Evolutionary conservation across 2,888 invertebrate species (phyloP).

Genomic region (Lutraria lutraria): DNA sequence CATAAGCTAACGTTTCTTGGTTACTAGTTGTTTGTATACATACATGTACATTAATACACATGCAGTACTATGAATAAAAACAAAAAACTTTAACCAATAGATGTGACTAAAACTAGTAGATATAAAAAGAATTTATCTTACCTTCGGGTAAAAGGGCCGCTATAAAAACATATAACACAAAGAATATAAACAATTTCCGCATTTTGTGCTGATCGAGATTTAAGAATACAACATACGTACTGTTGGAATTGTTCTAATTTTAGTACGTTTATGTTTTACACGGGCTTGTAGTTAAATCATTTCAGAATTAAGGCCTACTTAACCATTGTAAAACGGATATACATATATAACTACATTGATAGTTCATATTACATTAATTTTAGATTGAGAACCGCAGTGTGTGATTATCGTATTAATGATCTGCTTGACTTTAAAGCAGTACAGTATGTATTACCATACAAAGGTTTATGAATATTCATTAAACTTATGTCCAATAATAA

Average conservation of each 20-base stretch:
- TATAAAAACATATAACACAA: neutral
- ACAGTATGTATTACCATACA: too few species aligned
- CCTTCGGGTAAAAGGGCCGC: slow-evolving; percentile 15
- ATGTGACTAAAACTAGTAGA: neutral
- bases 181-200: slow-evolving; percentile 7
- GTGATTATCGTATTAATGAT: too few species aligned
- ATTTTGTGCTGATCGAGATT: neutral
- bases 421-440: too few species aligned
- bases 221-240: neutral
- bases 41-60: neutral
- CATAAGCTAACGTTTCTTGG: neutral
- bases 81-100: neutral
- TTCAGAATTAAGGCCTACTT: neutral
- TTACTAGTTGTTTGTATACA: neutral
- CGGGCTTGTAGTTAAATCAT: neutral
- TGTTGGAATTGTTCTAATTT: neutral
- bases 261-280: neutral
- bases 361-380: neutral
- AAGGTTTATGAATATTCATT: too few species aligned
- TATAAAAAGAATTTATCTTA: neutral
- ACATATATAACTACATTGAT: neutral
- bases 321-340: neutral
- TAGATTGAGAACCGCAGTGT: neutral
- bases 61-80: neutral
- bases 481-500: too few species aligned